phyloP scores from a whole-genome alignment of 2,888 invertebrate genomes.

The Torymus texanus region DNA sequence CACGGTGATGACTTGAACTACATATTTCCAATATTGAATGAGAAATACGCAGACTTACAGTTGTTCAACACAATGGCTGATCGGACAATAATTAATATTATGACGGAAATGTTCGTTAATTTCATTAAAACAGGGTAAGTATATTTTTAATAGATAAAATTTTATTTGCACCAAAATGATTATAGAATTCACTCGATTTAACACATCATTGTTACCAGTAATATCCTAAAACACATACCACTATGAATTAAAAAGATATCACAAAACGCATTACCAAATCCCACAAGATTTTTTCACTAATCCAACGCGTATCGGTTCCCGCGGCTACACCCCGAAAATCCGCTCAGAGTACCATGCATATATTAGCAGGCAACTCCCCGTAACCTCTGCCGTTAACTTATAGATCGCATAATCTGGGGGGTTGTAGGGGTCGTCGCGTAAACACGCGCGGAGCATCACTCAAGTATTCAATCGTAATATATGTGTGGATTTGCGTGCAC shows the following conservation, averaged over 20 bases:
- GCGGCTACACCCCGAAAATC: background rate
- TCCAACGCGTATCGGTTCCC: background rate
- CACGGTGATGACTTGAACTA: slow-evolving; percentile 69
- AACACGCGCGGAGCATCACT: no score
- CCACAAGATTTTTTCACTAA: background rate
- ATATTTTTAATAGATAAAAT: background rate
- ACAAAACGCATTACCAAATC: no score
- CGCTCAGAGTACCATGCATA: background rate
- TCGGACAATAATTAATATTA: slow-evolving; percentile 64
- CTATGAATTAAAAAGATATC: no score
- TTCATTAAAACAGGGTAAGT: slow-evolving; percentile 68
- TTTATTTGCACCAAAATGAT: no score
- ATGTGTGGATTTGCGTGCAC: background rate
- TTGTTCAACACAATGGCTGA: slow-evolving; percentile 64
- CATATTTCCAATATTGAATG: slow-evolving; percentile 64
- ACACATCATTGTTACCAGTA: no score
- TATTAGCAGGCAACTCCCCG: no score
- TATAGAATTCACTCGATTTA: no score
- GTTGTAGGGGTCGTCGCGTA: no score
- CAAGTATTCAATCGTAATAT: no score
- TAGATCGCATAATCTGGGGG: no score
- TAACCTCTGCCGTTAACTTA: no score
- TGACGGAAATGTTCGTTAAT: slow-evolving; percentile 67
- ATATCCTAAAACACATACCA: no score
- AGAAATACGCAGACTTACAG: slow-evolving; percentile 49